Percentiles rank a stretch among this genome's conserved stretches.
Evolutionary conservation across 1,140 invertebrate genomes (phyloP).

Genomic region (Scaptomyza montana): DNA sequence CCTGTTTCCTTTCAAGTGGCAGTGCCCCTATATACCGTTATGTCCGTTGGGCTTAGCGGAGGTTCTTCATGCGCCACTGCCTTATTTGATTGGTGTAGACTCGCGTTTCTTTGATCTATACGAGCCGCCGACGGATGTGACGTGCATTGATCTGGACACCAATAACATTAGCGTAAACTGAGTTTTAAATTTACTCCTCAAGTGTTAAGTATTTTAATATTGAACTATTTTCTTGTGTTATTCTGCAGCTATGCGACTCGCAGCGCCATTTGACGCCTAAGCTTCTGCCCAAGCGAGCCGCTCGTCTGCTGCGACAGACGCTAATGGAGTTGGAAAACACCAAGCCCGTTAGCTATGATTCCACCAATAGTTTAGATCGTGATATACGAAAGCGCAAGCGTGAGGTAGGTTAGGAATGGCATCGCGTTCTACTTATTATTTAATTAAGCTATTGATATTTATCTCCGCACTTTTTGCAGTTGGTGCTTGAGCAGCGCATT

Average conservation of each 20-base stretch:
- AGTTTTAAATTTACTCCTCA: not conserved
- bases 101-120: conserved; percentile 99
- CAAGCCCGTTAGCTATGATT: conserved; percentile 84
- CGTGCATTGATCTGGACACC: conserved; percentile 99
- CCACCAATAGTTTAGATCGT: conserved; percentile 86
- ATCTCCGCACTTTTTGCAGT: conserved; percentile 66
- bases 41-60: conserved; percentile 96
- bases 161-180: conserved; percentile 92
- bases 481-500: conserved; percentile 95
- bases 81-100: conserved; percentile 98
- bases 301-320: conserved; percentile 89
- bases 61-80: conserved; percentile 97
- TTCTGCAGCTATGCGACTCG: conserved; percentile 91
- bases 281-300: conserved; percentile 94
- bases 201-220: not conserved
- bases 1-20: conserved; percentile 99
- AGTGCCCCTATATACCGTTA: conserved; percentile 99
- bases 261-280: conserved; percentile 93
- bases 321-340: conserved; percentile 87
- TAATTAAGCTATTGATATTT: not conserved
- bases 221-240: not conserved
- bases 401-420: conserved; percentile 78
- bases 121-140: conserved; percentile 97
- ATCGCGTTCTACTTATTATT: not conserved
- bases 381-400: conserved; percentile 86